These are phyloP conservation scores for Pogona vitticeps DNA, from an alignment of 2,113 vertebrate genomes.

Conservation along the genomic window DNA sequence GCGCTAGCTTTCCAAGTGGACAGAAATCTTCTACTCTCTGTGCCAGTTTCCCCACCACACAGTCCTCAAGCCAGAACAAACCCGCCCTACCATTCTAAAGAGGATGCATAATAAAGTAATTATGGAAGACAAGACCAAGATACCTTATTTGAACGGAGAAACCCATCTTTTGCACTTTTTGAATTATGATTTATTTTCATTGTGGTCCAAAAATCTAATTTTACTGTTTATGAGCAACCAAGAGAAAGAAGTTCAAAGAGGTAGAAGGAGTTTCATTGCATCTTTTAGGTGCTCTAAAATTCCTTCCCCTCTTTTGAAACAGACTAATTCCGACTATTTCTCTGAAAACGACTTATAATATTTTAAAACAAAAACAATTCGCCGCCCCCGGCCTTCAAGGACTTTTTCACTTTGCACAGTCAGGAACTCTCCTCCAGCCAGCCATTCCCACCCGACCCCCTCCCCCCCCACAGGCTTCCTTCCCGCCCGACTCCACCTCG, in stretches of 20 bases:
- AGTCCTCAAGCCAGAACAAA: no score
- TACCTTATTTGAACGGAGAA: neutral
- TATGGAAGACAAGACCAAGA: no score
- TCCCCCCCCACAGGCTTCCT: no score
- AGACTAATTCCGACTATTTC: neutral
- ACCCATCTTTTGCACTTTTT: neutral
- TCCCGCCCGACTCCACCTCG: neutral
- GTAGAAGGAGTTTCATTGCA: no score
- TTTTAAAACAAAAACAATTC: no score
- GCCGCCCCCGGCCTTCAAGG: neutral
- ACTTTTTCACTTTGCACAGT: neutral
- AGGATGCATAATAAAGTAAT: neutral
- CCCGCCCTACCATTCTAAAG: no score
- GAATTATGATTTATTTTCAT: neutral
- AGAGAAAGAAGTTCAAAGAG: no score
- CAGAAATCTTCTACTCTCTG: no score
- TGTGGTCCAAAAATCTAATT: neutral
- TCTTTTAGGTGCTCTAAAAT: no score
- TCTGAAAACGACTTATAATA: no score
- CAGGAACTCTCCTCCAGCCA: neutral
- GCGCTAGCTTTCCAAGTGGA: no score
- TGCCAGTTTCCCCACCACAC: no score
- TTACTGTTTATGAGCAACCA: neutral
- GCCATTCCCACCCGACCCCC: neutral
- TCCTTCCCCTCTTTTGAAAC: neutral